These are phyloP conservation scores for Solenodon paradoxus DNA, from an alignment of 2,113 vertebrate genomes.

Conservation along the genomic window DNA sequence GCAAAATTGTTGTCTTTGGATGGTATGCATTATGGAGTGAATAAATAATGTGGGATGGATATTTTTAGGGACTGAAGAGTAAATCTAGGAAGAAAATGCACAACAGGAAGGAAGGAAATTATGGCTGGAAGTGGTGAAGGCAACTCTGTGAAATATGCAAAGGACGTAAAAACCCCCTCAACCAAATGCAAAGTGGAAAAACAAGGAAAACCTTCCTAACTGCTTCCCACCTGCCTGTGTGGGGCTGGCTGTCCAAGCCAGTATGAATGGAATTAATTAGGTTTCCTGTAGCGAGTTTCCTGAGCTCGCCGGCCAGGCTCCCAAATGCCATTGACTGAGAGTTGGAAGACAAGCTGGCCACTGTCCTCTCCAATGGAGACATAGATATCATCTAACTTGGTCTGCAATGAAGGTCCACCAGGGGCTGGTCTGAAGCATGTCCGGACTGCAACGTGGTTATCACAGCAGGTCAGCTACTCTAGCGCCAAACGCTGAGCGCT, in stretches of 20 bases:
- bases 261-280: constrained; percentile 31
- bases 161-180: constrained; percentile 45
- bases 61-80: constrained; percentile 75
- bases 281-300: not conserved
- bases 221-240: constrained; percentile 30
- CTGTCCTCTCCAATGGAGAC: not conserved
- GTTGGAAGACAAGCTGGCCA: not conserved
- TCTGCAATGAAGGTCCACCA: not conserved
- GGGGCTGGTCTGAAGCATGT: not conserved
- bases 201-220: constrained; percentile 50
- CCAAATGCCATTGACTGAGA: not conserved
- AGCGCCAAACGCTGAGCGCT: too few species aligned
- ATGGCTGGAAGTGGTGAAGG: constrained; percentile 34
- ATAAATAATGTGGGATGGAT: constrained; percentile 74
- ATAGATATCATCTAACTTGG: not conserved
- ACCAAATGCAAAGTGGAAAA: not conserved
- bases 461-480: not conserved
- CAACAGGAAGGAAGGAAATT: constrained; percentile 58
- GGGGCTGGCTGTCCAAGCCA: constrained; percentile 38
- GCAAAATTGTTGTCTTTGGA: constrained; percentile 79
- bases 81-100: constrained; percentile 67
- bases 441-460: not conserved
- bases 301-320: not conserved
- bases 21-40: constrained; percentile 76
- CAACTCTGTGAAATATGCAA: constrained; percentile 57